These are phyloP conservation scores for Palaemon carinicauda DNA, from an alignment of 1,140 invertebrate genomes.

Conservation along the genomic window DNA sequence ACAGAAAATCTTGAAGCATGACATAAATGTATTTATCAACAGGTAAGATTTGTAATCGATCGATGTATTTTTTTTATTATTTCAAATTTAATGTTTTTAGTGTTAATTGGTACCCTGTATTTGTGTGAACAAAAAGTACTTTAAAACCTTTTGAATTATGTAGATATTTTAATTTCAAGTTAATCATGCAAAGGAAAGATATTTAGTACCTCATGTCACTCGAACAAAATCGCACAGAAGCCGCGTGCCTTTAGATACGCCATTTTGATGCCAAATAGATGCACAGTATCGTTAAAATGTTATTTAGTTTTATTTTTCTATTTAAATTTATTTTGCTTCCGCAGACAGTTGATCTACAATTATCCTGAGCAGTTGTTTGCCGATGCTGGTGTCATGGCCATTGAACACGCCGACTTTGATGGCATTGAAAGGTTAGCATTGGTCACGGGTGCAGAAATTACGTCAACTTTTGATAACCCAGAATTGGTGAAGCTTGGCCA, in stretches of 20 bases:
- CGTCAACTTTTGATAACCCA: constrained; percentile 97
- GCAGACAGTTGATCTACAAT: constrained; percentile 98
- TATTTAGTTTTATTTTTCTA: background rate
- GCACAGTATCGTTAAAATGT: background rate
- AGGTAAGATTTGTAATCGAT: too few relatives aligned
- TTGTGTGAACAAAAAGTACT: too few relatives aligned
- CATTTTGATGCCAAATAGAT: too few relatives aligned
- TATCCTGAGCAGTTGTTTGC: constrained; percentile 99
- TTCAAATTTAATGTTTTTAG: too few relatives aligned
- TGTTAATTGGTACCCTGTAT: too few relatives aligned
- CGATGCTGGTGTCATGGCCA: constrained; percentile 98
- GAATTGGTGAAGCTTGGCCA: constrained; percentile 90
- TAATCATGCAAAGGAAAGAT: background rate
- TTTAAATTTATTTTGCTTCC: background rate
- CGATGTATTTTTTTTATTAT: background rate
- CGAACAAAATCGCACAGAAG: too few relatives aligned
- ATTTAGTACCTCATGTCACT: background rate
- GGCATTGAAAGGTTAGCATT: constrained; percentile 96
- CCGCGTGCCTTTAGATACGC: too few relatives aligned
- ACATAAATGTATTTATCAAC: constrained; percentile 99
- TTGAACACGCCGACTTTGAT: constrained; percentile 99
- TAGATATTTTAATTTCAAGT: background rate
- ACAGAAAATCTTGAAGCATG: constrained; percentile 93
- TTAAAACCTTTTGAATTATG: too few relatives aligned
- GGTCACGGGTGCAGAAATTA: constrained; percentile 98